A percentile compares a stretch with the other conserved stretches of the same genome.
Evolutionary conservation across 2,113 vertebrate genomes (phyloP).

Genomic region (Hiodon alosoides): DNA sequence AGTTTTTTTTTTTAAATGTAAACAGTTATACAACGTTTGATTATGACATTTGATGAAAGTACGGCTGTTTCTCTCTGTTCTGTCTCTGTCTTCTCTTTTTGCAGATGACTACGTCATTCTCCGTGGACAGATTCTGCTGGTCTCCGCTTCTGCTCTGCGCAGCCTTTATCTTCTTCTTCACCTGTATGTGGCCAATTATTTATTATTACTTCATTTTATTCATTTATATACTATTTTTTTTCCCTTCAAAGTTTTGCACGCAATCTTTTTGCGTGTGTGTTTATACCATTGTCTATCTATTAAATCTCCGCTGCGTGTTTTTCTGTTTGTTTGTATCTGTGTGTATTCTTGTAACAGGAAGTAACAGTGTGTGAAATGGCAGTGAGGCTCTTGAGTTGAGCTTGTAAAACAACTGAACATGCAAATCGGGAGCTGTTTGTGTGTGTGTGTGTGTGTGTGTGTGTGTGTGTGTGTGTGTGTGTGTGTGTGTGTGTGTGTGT

Average conservation of each 20-base stretch:
- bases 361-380: no score
- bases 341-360: neutral
- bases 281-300: no score
- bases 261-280: no score
- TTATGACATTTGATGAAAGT: neutral
- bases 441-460: no score
- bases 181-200: conserved; percentile 34
- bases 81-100: conserved; percentile 4
- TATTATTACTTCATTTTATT: neutral
- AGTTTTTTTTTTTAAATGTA: neutral
- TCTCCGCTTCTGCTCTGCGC: conserved; percentile 20
- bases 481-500: no score
- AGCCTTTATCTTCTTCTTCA: conserved; percentile 21
- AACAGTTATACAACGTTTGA: neutral
- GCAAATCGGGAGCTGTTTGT: no score
- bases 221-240: neutral
- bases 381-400: no score
- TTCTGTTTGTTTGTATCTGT: neutral
- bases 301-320: neutral
- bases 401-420: no score
- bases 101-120: neutral
- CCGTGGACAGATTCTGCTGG: neutral
- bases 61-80: neutral
- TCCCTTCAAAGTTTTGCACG: neutral
- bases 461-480: no score